Evolutionary conservation across 2,797 vertebrate species (phyloP), one percentile per base, ranked within the genome.

Genomic region (Chromobotia macracanthus): DNA sequence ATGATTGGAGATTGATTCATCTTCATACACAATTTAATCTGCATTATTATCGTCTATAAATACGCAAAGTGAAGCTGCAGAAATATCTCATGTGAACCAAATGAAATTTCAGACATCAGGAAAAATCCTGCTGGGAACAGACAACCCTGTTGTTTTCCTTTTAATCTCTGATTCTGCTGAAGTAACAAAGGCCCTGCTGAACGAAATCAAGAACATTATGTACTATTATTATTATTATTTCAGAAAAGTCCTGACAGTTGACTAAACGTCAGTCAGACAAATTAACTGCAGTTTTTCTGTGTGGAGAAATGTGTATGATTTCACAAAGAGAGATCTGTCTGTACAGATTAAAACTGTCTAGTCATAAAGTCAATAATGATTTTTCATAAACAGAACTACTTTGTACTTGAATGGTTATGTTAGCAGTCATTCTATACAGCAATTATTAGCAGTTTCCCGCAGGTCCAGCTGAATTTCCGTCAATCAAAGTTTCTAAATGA

Each of bases 31-130:
- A 44, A 48, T 63, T 65, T 72, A 4, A 21, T 56, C 53, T 72
- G 35, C 65, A 76, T 83, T 78, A 74, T 31, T 31, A n/a, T n/a
- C n/a, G n/a, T n/a, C n/a, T n/a, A n/a, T n/a, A 71, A 84, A 31
- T 64, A 61, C 68, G 35, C 44, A 53, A 77, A 77, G 75, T 74
- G 68, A 63, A 65, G 55, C 53, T 23, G 9, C 19, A 11, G 19
- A 21, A 56, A 56, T 56, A 11, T 56, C 51, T 55, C 51, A 55
- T 7, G n/a, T 55, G 19, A n/a, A 21, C 51, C 51, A 55, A 55
- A 19, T 19, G 5, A 19, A 55, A 55, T 9, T 6, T 6, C 44
- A 46, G 10, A 46, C 44, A 46, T 46, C 10, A 46, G 11, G 44
- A 10, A 21, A 10, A 31, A 66, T 35, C 64, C 80, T 55, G 18